Evolutionary conservation across 2,113 vertebrate genomes (phyloP).

Genomic region (Pituophis catenifer): DNA sequence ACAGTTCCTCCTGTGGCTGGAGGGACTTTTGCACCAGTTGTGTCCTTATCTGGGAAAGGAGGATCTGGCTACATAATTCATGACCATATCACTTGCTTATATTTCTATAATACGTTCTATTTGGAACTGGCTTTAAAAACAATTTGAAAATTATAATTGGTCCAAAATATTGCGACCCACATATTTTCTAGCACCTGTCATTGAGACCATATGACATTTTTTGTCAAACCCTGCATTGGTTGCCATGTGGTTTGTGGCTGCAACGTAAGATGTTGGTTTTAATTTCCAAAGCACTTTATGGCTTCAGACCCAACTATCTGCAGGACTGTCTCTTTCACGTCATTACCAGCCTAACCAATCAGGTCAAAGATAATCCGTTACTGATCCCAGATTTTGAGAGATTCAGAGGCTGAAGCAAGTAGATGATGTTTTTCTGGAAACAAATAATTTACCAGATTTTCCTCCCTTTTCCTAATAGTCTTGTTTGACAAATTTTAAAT

Average conservation of each 20-base stretch:
- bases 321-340: background rate
- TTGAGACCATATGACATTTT: background rate
- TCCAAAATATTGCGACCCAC: background rate
- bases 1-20: background rate
- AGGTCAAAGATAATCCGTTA: background rate
- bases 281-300: background rate
- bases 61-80: background rate
- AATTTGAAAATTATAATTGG: background rate
- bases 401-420: background rate
- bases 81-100: background rate
- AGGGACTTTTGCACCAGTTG: background rate
- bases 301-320: background rate
- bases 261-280: background rate
- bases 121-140: background rate
- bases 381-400: background rate
- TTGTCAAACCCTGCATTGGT: background rate
- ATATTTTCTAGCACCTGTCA: background rate
- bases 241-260: background rate
- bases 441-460: background rate
- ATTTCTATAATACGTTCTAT: background rate
- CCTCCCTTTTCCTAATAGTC: background rate
- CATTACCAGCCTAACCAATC: background rate
- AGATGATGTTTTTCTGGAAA: background rate
- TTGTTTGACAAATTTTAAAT: background rate
- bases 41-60: background rate